A percentile compares a stretch with the other conserved stretches of the same genome.
phyloP scores from a whole-genome alignment of 2,888 invertebrate genomes.

The Eupithecia dodoneata region DNA sequence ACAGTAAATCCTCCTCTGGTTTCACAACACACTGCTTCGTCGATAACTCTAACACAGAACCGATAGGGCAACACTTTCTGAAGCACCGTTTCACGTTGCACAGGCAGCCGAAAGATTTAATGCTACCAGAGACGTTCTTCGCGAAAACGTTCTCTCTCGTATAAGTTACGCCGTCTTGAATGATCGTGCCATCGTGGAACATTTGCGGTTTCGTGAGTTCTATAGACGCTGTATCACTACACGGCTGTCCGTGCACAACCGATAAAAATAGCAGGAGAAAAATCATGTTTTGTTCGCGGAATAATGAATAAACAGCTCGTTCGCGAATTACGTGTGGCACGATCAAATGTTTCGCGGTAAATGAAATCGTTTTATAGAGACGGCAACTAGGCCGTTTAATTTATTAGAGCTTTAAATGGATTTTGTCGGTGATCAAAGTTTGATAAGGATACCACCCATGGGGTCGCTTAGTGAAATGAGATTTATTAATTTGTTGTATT shows the following conservation, averaged over 20 bases:
- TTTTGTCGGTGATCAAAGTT: constrained; percentile 28
- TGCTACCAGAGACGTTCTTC: constrained; percentile 56
- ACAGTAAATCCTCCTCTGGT: constrained; percentile 50
- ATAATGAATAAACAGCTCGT: constrained; percentile 10
- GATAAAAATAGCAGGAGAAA: constrained; percentile 45
- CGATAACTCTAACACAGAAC: constrained; percentile 47
- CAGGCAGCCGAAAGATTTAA: constrained; percentile 63
- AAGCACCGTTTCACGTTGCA: constrained; percentile 65
- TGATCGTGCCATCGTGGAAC: constrained; percentile 49
- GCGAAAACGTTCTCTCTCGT: constrained; percentile 57
- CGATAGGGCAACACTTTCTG: constrained; percentile 70
- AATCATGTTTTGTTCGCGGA: constrained; percentile 36
- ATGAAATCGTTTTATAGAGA: constrained; percentile 6
- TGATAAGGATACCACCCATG: constrained; percentile 15
- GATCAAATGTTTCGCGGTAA: constrained; percentile 8
- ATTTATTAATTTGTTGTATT: constrained; percentile 7
- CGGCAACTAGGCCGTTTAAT: constrained; percentile 14
- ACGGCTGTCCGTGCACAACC: constrained; percentile 52
- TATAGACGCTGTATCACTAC: constrained; percentile 57
- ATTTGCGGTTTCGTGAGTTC: constrained; percentile 55
- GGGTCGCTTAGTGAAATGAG: constrained; percentile 9
- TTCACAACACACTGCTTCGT: constrained; percentile 49
- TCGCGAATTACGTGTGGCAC: constrained; percentile 19
- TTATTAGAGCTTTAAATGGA: constrained; percentile 29
- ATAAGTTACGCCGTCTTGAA: constrained; percentile 56